Percentiles rank a stretch among this genome's conserved stretches.
These are phyloP conservation scores for Lagorchestes hirsutus DNA, from an alignment of 2,797 vertebrate genomes.

Conservation along the genomic window DNA sequence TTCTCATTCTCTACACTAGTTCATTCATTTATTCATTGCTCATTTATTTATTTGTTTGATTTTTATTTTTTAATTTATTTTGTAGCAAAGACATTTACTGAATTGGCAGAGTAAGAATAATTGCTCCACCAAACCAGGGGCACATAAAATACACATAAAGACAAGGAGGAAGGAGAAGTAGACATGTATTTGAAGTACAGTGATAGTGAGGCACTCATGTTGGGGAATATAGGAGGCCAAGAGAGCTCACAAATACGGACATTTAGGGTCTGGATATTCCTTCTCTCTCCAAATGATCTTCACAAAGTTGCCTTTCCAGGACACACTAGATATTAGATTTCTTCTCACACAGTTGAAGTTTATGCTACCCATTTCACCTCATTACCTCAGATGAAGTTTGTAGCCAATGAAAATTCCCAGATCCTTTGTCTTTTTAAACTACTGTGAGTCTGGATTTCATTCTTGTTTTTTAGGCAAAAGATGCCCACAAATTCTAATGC, in stretches of 20 bases:
- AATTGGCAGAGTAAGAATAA: not conserved
- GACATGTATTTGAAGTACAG: not conserved
- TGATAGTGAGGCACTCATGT: not conserved
- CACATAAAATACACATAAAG: not conserved
- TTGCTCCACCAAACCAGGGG: not conserved
- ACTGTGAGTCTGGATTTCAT: not conserved
- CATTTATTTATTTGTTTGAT: not conserved
- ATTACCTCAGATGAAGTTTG: not conserved
- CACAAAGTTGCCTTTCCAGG: not conserved
- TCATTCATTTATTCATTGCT: not conserved
- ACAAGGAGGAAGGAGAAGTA: not conserved
- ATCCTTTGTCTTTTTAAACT: not conserved
- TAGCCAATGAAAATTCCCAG: not conserved
- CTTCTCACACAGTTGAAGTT: not conserved
- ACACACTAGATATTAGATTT: not conserved
- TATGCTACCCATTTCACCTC: not conserved
- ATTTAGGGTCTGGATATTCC: not conserved
- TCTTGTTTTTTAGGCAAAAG: not conserved
- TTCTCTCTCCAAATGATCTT: not conserved
- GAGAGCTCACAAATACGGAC: not conserved
- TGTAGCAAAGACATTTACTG: not conserved
- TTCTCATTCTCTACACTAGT: not conserved
- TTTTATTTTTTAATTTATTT: not conserved
- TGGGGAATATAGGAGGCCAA: not conserved
- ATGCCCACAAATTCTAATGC: not conserved